Evolutionary conservation across 2,888 invertebrate genomes (phyloP).

Genomic region (Metalampra italica): DNA sequence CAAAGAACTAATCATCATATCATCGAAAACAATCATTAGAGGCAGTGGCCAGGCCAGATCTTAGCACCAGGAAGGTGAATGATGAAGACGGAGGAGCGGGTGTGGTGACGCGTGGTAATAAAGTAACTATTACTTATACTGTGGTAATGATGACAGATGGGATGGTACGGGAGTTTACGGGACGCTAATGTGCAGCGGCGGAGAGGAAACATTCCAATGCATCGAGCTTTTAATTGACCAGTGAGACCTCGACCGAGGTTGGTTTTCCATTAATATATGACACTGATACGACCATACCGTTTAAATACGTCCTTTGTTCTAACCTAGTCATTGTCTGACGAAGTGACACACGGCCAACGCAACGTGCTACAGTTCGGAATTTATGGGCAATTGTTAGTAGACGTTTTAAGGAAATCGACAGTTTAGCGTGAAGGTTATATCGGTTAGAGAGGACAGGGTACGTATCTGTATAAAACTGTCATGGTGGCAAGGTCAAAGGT

Average conservation of each 20-base stretch:
- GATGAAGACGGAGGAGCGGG: too few species aligned
- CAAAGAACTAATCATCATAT: too few species aligned
- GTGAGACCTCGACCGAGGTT: conserved; percentile 8
- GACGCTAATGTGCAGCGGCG: not conserved
- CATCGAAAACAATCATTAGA: too few species aligned
- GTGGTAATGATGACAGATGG: too few species aligned
- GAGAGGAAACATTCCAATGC: too few species aligned
- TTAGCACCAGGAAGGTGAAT: too few species aligned
- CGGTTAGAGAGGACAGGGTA: not conserved
- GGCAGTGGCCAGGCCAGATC: too few species aligned
- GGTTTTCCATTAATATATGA: conserved; percentile 9
- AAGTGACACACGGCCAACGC: not conserved
- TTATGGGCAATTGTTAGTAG: conserved; percentile 37
- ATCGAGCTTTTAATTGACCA: conserved; percentile 9
- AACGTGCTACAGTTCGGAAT: conserved; percentile 14
- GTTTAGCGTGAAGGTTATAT: not conserved
- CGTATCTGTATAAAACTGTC: not conserved
- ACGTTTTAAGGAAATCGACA: conserved; percentile 18
- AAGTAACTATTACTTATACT: too few species aligned
- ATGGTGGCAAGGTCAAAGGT: not conserved
- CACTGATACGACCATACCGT: conserved; percentile 4
- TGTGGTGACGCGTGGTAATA: too few species aligned
- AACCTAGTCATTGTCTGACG: conserved; percentile 14
- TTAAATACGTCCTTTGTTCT: conserved; percentile 22
- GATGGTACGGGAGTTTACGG: too few species aligned